A percentile compares a stretch with the other conserved stretches of the same genome.
phyloP scores from a whole-genome alignment of 1,140 invertebrate species.

The Brachionus manjavacas region DNA sequence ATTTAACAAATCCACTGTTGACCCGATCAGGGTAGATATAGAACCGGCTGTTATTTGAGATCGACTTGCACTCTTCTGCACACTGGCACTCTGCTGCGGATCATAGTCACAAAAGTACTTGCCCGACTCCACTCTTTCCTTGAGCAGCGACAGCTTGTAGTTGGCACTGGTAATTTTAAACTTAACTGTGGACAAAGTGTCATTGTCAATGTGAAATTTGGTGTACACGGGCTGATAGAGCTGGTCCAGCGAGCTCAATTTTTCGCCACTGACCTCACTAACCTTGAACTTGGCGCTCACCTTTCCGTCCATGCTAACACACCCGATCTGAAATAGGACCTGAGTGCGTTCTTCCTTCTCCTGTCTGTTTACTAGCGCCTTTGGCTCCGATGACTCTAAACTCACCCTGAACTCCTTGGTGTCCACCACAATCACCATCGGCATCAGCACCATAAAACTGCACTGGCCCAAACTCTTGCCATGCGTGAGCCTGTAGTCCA shows the following conservation, averaged over 20 bases:
- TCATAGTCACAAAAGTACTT: conserved; percentile 42
- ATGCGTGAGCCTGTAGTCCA: background rate
- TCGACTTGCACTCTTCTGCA: background rate
- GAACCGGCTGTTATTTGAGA: conserved; percentile 15
- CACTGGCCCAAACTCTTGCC: background rate
- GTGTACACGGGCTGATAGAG: conserved; percentile 30
- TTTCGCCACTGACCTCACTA: background rate
- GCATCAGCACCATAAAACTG: conserved; percentile 33
- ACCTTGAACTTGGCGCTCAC: background rate
- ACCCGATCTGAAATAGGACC: background rate
- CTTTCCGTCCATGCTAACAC: background rate
- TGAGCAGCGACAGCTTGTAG: conserved; percentile 30
- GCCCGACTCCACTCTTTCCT: conserved; percentile 22
- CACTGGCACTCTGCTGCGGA: background rate
- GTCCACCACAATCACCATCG: background rate
- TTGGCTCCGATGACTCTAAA: background rate
- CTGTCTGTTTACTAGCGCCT: background rate
- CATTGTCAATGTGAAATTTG: conserved; percentile 41
- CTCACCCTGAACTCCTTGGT: background rate
- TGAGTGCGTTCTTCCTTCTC: background rate
- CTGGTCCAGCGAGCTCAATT: background rate
- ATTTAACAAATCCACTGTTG: conserved; percentile 29
- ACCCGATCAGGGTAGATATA: conserved; percentile 33
- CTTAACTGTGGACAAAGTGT: conserved; percentile 18
- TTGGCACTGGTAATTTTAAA: background rate